Percentiles rank a stretch among this genome's conserved stretches.
Conservation (phyloP, 2,888 invertebrate species). For the Tipula lateralis region DNA sequence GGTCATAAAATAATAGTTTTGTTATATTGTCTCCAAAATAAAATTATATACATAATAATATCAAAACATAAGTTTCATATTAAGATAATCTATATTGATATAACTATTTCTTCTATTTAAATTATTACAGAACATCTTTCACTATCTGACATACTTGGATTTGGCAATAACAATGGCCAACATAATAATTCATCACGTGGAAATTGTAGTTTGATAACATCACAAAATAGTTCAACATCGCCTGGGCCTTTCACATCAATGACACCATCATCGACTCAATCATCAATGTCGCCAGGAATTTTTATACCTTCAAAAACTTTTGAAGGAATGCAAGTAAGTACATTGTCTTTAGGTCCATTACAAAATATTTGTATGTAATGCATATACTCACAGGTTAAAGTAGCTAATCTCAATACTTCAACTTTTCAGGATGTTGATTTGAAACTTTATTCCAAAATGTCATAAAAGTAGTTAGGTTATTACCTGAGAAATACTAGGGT, state of each 20-base stretch:
- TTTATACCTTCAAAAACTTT: slow-evolving; percentile 41
- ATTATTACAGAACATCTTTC: not conserved
- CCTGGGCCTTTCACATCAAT: slow-evolving; percentile 42
- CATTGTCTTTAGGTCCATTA: too few species aligned
- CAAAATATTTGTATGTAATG: too few species aligned
- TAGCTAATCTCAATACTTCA: too few species aligned
- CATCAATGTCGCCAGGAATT: slow-evolving; percentile 45
- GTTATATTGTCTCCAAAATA: slow-evolving; percentile 26
- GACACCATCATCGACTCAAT: slow-evolving; percentile 47
- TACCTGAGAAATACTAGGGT: too few species aligned
- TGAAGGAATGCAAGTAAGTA: slow-evolving; percentile 47
- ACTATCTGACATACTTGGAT: slow-evolving; percentile 25
- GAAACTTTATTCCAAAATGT: too few species aligned
- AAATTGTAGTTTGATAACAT: slow-evolving; percentile 25
- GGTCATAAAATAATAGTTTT: slow-evolving; percentile 26
- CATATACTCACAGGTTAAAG: too few species aligned
- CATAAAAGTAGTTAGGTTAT: too few species aligned
- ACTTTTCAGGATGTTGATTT: too few species aligned
- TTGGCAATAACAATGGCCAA: not conserved
- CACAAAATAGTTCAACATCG: slow-evolving; percentile 35
- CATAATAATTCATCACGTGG: slow-evolving; percentile 5
- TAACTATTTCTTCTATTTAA: not conserved
- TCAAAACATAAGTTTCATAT: not conserved
- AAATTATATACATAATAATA: not conserved
- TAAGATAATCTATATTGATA: slow-evolving; percentile 20